Conservation (phyloP, 1,140 invertebrate genomes). For the Papilio xuthus region DNA sequence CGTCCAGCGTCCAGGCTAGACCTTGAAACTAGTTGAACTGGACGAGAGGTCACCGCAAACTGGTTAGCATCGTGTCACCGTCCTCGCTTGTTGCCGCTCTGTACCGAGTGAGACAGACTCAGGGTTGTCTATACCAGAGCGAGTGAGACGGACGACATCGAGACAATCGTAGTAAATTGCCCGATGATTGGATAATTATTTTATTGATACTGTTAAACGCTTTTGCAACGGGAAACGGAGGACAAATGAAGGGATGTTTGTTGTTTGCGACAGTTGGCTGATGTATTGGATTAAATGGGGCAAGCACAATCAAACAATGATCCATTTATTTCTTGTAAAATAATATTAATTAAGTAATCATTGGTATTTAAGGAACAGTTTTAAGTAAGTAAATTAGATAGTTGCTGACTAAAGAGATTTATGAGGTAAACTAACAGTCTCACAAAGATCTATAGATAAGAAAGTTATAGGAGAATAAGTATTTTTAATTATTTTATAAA, state of each 20-base stretch:
- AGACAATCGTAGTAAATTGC: constrained; percentile 68
- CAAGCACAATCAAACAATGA: not conserved
- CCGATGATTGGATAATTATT: constrained; percentile 77
- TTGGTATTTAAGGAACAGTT: not conserved
- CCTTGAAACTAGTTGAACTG: constrained; percentile 59
- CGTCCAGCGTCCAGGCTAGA: constrained; percentile 45
- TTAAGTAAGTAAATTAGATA: not conserved
- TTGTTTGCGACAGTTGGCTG: not conserved
- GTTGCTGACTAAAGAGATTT: not conserved
- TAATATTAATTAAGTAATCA: not conserved
- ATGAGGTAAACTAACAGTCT: too few species aligned
- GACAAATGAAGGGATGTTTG: constrained; percentile 48
- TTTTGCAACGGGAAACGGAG: constrained; percentile 50
- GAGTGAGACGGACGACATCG: constrained; percentile 48
- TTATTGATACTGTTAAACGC: constrained; percentile 76
- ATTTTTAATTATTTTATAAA: not conserved
- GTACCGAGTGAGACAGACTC: constrained; percentile 48
- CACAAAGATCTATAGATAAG: not conserved
- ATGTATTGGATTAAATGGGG: constrained; percentile 22
- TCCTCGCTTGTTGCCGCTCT: constrained; percentile 51
- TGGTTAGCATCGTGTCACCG: constrained; percentile 61
- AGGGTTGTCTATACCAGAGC: constrained; percentile 11
- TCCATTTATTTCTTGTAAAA: not conserved
- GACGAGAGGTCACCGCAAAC: constrained; percentile 53
- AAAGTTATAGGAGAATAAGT: not conserved